phyloP scores from a whole-genome alignment of 2,797 vertebrate genomes.

The Mastacembelus armatus region DNA sequence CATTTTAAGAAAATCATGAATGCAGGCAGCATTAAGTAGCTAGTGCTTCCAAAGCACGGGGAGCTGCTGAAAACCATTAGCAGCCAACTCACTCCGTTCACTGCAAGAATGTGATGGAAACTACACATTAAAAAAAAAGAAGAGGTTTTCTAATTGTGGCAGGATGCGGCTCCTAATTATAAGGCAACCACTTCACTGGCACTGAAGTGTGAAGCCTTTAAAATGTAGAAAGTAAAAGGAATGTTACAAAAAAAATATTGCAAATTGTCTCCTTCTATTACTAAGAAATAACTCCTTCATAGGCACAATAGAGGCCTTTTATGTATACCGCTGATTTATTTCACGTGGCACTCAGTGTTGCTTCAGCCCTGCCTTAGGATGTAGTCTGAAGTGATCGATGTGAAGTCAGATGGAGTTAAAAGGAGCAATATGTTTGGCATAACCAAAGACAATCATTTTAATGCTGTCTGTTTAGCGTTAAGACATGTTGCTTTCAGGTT shows the following conservation, averaged over 20 bases:
- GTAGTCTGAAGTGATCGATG: conserved; percentile 50
- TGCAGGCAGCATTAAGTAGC: conserved; percentile 48
- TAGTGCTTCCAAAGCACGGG: conserved; percentile 36
- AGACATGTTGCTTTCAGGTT: conserved; percentile 60
- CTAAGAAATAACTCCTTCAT: conserved; percentile 11
- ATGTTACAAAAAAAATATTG: conserved; percentile 14
- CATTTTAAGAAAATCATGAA: conserved; percentile 41
- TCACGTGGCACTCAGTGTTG: conserved; percentile 42
- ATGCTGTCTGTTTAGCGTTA: conserved; percentile 64
- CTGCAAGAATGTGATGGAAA: conserved; percentile 31
- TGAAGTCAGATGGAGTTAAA: conserved; percentile 57
- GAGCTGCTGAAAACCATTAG: conserved; percentile 46
- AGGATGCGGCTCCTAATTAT: conserved; percentile 35
- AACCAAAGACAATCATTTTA: conserved; percentile 82
- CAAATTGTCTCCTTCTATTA: conserved; percentile 38
- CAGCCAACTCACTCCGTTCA: conserved; percentile 27
- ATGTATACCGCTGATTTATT: conserved; percentile 30
- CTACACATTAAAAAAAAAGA: conserved; percentile 44
- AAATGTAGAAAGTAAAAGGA: conserved; percentile 33
- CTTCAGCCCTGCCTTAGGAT: conserved; percentile 66
- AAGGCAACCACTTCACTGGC: conserved; percentile 20
- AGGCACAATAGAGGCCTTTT: conserved; percentile 17
- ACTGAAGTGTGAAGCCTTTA: conserved; percentile 31
- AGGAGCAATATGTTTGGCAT: conserved; percentile 80
- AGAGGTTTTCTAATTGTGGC: conserved; percentile 34